phyloP scores from a whole-genome alignment of 1,140 invertebrate species.

The Pseudachorutes palmiensis region DNA sequence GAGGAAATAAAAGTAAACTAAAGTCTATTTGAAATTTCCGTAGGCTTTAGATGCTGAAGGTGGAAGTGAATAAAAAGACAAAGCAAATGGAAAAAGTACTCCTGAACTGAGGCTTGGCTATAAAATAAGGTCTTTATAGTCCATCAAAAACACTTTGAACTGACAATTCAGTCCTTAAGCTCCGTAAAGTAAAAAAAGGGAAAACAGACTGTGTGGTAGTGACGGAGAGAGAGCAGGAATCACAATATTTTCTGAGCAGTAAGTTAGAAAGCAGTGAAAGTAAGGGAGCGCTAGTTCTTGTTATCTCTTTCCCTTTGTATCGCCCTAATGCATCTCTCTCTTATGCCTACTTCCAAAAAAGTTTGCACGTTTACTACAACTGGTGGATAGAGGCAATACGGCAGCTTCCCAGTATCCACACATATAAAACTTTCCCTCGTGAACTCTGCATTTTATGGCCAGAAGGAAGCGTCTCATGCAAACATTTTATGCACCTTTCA shows the following conservation, averaged over 20 bases:
- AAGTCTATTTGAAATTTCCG: not conserved
- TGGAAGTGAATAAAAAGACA: slow-evolving; percentile 11
- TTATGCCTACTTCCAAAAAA: no score
- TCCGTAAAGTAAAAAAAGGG: slow-evolving; percentile 20
- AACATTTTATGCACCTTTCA: not conserved
- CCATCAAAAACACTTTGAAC: slow-evolving; percentile 31
- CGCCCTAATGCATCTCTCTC: not conserved
- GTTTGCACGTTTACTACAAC: no score
- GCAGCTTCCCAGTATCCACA: no score
- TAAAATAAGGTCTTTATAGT: slow-evolving; percentile 29
- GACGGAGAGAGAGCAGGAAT: slow-evolving; percentile 7
- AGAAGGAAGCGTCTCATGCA: not conserved
- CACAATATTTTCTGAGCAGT: slow-evolving; percentile 1
- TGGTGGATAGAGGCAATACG: no score
- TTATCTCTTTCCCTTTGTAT: no score
- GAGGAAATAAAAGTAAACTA: not conserved
- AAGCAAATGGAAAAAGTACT: slow-evolving; percentile 7
- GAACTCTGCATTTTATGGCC: not conserved
- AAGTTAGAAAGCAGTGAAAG: not conserved
- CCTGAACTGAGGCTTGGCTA: slow-evolving; percentile 4
- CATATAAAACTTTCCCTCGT: not conserved
- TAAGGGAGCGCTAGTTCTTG: no score
- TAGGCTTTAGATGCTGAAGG: not conserved
- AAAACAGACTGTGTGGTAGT: slow-evolving; percentile 2
- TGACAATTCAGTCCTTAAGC: slow-evolving; percentile 19